A percentile compares a stretch with the other conserved stretches of the same genome.
Conservation (phyloP, 2,797 vertebrate species). For the Bucorvus abyssinicus region DNA sequence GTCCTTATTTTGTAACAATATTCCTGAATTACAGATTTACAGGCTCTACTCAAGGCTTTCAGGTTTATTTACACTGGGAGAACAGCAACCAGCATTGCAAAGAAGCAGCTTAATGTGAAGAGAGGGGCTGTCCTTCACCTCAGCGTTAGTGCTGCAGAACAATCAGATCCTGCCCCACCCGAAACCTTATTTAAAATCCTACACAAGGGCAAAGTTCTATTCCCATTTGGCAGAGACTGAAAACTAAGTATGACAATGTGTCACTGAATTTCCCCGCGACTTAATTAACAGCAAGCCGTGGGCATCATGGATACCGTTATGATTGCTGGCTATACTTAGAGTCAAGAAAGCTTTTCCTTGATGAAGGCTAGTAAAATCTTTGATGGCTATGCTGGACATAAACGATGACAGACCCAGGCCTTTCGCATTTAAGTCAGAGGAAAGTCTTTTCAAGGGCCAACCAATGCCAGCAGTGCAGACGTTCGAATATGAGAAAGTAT, state of each 20-base stretch:
- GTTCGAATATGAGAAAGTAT: not conserved
- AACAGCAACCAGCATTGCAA: not conserved
- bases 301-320: fast-evolving
- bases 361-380: not conserved
- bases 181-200: not conserved
- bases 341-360: not conserved
- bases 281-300: not conserved
- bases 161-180: not conserved
- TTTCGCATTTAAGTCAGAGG: not conserved
- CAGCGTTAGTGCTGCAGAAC: fast-evolving
- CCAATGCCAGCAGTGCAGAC: not conserved
- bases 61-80: not conserved
- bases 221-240: not conserved
- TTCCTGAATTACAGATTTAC: not conserved
- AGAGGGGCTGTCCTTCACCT: not conserved
- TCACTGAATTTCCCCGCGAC: not conserved
- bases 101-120: not conserved
- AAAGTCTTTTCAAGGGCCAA: not conserved
- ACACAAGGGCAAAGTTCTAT: not conserved
- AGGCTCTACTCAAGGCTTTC: not conserved
- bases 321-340: not conserved
- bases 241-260: not conserved
- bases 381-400: not conserved
- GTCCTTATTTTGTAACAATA: not conserved
- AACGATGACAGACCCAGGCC: not conserved